Base-by-base conservation (phyloP, 2,797 vertebrate species). In the Cuniculus paca region DNA sequence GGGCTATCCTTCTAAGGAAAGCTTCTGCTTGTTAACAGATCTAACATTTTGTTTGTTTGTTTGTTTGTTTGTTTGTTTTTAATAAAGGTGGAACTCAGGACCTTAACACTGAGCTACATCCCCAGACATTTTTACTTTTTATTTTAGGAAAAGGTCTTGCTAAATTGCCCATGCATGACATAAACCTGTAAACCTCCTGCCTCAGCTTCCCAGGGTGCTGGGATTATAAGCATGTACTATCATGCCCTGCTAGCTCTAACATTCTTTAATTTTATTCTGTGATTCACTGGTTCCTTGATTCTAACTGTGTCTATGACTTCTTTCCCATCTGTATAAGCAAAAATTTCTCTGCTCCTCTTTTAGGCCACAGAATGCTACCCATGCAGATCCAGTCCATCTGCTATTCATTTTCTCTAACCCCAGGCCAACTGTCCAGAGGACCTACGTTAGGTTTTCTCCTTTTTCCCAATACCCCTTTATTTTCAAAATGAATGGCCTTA, bases 261-360 rank as follows among this genome's bases (percentile, higher is more conserved):
- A 50, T 78, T 87, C 68, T 83, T 80, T 80, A 77, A 87, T 90
- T 95, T 77, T 80, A 79, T 83, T 68, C 68, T 68, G 1, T 63
- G 72, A 77, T 63, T 90, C 61, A 36, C 6, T 61, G 75, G n/a
- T 70, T 92, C 74, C 68, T 54, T 79, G 83, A 68, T 60, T 87
- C 84, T 89, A 60, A 72, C 31, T 86, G 31, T 36, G 48, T 90
- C 48, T 74, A 12, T 22, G 36, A 80, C 24, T 39, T 39, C 31
- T 61, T 42, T 4, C 5, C 42, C 50, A 26, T 58, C 42, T 80
- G 14, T 22, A 77, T 26, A 84, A 84, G 65, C 90, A 92, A 91
- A 68, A 68, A 48, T 42, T 75, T 89, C 74, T 36, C 39, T 68
- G 56, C 58, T 90, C 92, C 28, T 80, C n/a, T 58, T 80, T 79